Base-by-base conservation (phyloP, 2,888 invertebrate genomes). In the Drosophila neonasuta region DNA sequence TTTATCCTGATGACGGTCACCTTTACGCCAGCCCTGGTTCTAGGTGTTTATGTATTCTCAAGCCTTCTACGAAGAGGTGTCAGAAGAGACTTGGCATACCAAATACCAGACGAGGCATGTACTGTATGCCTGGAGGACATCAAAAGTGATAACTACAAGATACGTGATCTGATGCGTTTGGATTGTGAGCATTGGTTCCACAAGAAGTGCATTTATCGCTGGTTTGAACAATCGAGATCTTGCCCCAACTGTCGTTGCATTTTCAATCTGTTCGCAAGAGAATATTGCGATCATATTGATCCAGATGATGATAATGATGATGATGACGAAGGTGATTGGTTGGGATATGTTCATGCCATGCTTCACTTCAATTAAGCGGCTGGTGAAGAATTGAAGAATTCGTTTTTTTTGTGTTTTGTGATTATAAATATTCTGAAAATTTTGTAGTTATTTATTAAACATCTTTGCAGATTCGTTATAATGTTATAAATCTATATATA, bases 111-210 rank as follows among this genome's bases (percentile, higher is more conserved):
- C n/a, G 17, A 20, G 11, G 2, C 32, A 44, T 65, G 68, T 20
- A 9, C 68, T 1, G 55, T 65, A 8, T 65, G 65, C 0, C 15
- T 67, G 34, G 65, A 67, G 0, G 9, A 0, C 30, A 11, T 48
- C 6, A n/a, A 32, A 4, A 0, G 5, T 9, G 8, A 15, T 11
- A 2, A 6, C 1, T n/a, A 10, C 46, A 29, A 17, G 5, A 3
- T 48, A 2, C 1, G 0, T 2, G 6, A 0, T 1, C 15, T 17
- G 0, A 9, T 49, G 13, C 48, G 55, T 9, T 30, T 65, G 36
- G 2, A 9, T 6, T 65, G 65, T 34, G 9, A 2, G 0, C 65
- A 65, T 15, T 65, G 68, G 65, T 65, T 65, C 48, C 65, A 65
- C 13, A 65, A 56, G 49, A 1, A 1, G 7, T 65, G 65, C 36